Evolutionary conservation across 2,113 vertebrate genomes (phyloP).

Genomic region (Suncus etruscus): DNA sequence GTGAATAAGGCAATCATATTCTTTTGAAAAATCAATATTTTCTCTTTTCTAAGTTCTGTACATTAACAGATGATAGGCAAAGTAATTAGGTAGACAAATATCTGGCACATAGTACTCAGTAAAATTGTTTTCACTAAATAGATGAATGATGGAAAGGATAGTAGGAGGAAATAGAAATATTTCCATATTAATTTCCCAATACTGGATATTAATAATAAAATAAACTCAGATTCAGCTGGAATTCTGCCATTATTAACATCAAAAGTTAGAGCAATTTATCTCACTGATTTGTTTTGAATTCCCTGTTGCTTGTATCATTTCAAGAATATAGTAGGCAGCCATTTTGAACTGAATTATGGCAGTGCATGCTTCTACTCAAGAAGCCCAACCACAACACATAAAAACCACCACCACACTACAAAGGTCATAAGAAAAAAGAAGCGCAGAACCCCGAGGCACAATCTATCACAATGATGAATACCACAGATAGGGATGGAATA

Average conservation of each 20-base stretch:
- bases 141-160: slow-evolving; percentile 5
- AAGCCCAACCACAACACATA: no score
- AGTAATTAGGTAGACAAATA: neutral
- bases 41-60: slow-evolving; percentile 28
- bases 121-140: slow-evolving; percentile 12
- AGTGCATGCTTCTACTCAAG: no score
- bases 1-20: neutral
- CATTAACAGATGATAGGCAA: slow-evolving; percentile 13
- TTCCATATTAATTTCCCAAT: slow-evolving; percentile 3
- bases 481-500: no score
- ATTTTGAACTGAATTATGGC: no score
- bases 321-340: neutral
- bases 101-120: neutral
- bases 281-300: neutral
- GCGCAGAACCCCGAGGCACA: no score
- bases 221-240: neutral
- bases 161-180: neutral
- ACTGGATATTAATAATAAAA: slow-evolving; percentile 13
- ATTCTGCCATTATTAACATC: neutral
- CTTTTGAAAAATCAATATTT: neutral
- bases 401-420: no score
- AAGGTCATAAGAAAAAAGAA: no score
- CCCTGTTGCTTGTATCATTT: neutral
- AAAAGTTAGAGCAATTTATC: neutral
- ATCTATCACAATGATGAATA: no score